Base-by-base conservation (phyloP, 2,888 invertebrate species). In the Galeopsomyia nigrocyanea region DNA sequence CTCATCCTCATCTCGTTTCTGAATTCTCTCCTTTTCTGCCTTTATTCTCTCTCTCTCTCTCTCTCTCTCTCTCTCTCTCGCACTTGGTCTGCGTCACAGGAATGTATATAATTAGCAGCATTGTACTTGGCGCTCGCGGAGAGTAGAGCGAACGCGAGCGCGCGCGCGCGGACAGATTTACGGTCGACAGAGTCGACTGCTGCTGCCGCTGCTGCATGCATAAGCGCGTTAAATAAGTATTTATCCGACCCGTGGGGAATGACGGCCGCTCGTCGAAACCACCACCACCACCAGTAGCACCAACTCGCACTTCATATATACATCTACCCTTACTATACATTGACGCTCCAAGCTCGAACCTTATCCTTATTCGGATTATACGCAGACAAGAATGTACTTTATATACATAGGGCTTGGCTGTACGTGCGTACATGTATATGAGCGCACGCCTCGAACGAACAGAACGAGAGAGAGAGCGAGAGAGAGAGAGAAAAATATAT, bases 171-270 rank as follows among this genome's bases (percentile, higher is more conserved):
- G 84, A 84, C 86, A 85, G 86, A 86, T 86, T 86, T 85, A 86
- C 85, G 84, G 83, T 82, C 83, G 80, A 82, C 83, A 84, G 84
- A 83, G 83, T 84, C 60, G 53, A 14, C 31, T 49, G n/a, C 82
- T 39, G 82, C 83, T 49, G n/a, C 82, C 7, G 82, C 83, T 83
- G 83, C 84, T 83, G 84, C 84, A 84, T 85, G 83, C 83, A 85
- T 84, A 85, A 86, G 81, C 85, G 83, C 81, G 85, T 85, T 85
- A 86, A 86, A 86, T 86, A 86, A 86, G 86, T 86, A 86, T 85
- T 86, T 86, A 86, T 86, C 85, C 85, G 80, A 81, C 86, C 85
- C 86, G 80, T 80, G 86, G 85, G 85, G 82, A 81, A 82, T 82
- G 80, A 60, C 64, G 65, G 50, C 60, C 49, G 65, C 49, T 64